Evolutionary conservation across 2,113 vertebrate genomes (phyloP), one percentile per base, ranked within the genome.

Genomic region (Sporophila hypoxantha): DNA sequence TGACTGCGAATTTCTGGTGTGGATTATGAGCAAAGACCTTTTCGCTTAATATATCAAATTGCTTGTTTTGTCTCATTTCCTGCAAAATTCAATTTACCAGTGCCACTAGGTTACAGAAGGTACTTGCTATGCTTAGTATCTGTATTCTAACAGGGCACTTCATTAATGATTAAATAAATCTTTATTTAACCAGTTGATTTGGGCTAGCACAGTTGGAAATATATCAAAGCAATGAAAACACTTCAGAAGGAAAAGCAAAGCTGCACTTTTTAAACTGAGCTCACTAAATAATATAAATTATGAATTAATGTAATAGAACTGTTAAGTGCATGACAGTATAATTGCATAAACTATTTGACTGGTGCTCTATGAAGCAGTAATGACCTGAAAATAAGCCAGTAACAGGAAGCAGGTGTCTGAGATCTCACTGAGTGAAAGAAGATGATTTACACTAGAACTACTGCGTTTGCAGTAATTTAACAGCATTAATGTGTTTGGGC

Each of bases 351-450:
- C 96, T 96, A 88, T 97, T 95, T 97, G 96, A 96, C 97, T 97
- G 96, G 96, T 94, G 94, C 90, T 96, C 95, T 96, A 46, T 81
- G 82, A 96, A 96, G 96, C 96, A 85, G 95, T 98, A 98, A 98
- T 97, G 98, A 97, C 96, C 96, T 95, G 93, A 94, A 98, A 98
- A 98, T 97, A 97, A 98, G 97, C 94, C 95, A 91, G 93, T 96
- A 94, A 97, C 95, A 97, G 96, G 95, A 97, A 97, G 96, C 96
- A 96, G 95, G 96, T 97, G 97, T 96, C 96, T 96, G 80, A 70
- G 85, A 91, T 97, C 97, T 96, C 93, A 88, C 93, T 85, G 97
- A 97, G 97, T 96, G 94, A 96, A 97, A 94, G 96, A 94, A 95
- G 94, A 95, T 95, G 94, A 97, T 97, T 96, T 93, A 95, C 93